Percentiles rank a stretch among this genome's conserved stretches.
Evolutionary conservation across 2,797 vertebrate species (phyloP).

Genomic region (Nothura maculosa): DNA sequence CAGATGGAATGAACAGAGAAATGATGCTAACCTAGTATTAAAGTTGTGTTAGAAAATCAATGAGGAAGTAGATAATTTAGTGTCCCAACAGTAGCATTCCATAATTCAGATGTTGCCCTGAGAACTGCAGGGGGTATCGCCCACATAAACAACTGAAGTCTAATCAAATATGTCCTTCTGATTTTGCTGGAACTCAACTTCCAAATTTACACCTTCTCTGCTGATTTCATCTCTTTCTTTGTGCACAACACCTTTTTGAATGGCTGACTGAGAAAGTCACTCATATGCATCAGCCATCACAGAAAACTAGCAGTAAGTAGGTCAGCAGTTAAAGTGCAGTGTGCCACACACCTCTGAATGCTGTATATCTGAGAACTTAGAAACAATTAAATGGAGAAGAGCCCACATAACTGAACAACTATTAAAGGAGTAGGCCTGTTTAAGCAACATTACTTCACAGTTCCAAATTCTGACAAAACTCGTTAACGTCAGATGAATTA

Average conservation of each 20-base stretch:
- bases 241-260: background rate
- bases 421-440: background rate
- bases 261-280: background rate
- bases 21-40: conserved; percentile 66
- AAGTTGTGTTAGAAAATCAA: conserved; percentile 59
- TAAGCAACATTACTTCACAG: background rate
- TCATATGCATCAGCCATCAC: background rate
- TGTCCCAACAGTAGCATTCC: background rate
- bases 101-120: background rate
- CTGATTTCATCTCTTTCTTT: background rate
- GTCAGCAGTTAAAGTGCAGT: background rate
- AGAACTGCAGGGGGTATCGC: background rate
- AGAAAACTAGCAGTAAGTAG: background rate
- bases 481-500: conserved; percentile 16
- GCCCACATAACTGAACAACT: background rate
- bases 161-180: background rate
- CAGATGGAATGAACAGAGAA: conserved; percentile 54
- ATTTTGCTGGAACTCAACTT: background rate
- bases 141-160: background rate
- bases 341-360: background rate
- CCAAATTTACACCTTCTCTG: background rate
- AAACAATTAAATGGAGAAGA: background rate
- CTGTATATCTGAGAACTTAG: background rate
- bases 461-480: conserved; percentile 49
- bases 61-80: conserved; percentile 39